Base-by-base conservation (phyloP, 2,113 vertebrate genomes). In the Tiliqua scincoides region DNA sequence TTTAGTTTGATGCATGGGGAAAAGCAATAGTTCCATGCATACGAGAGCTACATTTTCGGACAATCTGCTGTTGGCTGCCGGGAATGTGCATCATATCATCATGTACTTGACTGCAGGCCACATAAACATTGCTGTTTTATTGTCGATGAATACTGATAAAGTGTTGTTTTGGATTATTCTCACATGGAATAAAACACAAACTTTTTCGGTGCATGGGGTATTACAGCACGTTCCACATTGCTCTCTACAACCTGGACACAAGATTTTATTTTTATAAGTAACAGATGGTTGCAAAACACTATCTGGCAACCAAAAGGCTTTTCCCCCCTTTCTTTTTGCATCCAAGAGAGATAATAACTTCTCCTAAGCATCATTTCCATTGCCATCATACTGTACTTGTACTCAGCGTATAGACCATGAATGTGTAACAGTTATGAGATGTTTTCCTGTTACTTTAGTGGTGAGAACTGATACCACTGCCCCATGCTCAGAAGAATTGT, bases 81-180 rank as follows among this genome's bases (percentile, higher is more conserved):
- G 35, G 3, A 63, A 59, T 9, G 73, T 43, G 73, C 15, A 32
- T 40, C 35, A 52, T 61, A 63, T 71, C 67, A 54, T 35, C 67
- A 65, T 71, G 18, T 88, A 72, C 76, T 79, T 57, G 40, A 84
- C 32, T 72, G 74, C 54, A 74, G 40, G 75, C 74, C 68, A 88
- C 59, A 72, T 62, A 79, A 83, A 79, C 72, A 82, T 20, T 54
- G 74, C 54, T 7, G 11, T 79, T 63, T 83, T 88, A 79, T 54
- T 88, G 74, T 40, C 73, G 82, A 84, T 65, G 67, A 83, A 79
- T 79, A 40, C 75, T 79, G 81, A 79, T 84, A 83, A 88, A 79
- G 59, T 79, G 78, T 84, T 86, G 70, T 84, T 79, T 74, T 84
- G 43, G 78, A 79, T 74, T 73, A 67, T 57, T 73, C 48, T 79